Conservation (phyloP, 2,888 invertebrate genomes). For the Blastobasis adustella region DNA sequence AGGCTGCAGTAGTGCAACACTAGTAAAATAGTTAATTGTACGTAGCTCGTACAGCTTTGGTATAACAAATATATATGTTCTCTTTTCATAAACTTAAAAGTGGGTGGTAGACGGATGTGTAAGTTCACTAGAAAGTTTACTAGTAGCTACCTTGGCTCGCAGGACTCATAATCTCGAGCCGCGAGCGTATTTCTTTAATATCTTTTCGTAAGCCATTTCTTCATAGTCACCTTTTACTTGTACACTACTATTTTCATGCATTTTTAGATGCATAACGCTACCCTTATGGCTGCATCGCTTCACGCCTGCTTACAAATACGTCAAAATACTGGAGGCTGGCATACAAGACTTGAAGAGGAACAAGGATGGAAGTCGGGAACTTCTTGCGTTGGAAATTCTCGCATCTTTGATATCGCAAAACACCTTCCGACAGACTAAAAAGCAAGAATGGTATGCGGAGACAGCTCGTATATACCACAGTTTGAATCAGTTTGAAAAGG, state of each 20-base stretch:
- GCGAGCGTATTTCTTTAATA: background rate
- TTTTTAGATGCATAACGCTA: conserved; percentile 38
- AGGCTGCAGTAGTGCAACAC: background rate
- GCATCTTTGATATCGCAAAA: conserved; percentile 64
- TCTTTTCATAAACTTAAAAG: too few relatives aligned
- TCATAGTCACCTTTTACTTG: background rate
- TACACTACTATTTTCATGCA: background rate
- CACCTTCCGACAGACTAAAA: conserved; percentile 56
- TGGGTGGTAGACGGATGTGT: too few relatives aligned
- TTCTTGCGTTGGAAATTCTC: conserved; percentile 67
- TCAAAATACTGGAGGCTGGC: conserved; percentile 51
- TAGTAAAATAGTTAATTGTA: too few relatives aligned
- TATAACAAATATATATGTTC: too few relatives aligned
- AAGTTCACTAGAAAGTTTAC: too few relatives aligned
- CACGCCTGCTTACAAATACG: conserved; percentile 66
- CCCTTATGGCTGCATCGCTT: conserved; percentile 74
- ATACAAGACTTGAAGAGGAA: conserved; percentile 52
- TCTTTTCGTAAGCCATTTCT: background rate
- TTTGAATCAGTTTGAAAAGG: conserved; percentile 33
- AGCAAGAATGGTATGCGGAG: conserved; percentile 75
- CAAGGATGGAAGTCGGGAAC: conserved; percentile 23
- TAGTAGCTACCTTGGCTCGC: too few relatives aligned
- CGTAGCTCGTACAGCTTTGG: too few relatives aligned
- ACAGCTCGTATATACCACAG: conserved; percentile 74
- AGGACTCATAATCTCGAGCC: too few relatives aligned